Evolutionary conservation across 1,140 invertebrate species (phyloP), one percentile per base, ranked within the genome.

Genomic region (Diachasmimorpha longicaudata): DNA sequence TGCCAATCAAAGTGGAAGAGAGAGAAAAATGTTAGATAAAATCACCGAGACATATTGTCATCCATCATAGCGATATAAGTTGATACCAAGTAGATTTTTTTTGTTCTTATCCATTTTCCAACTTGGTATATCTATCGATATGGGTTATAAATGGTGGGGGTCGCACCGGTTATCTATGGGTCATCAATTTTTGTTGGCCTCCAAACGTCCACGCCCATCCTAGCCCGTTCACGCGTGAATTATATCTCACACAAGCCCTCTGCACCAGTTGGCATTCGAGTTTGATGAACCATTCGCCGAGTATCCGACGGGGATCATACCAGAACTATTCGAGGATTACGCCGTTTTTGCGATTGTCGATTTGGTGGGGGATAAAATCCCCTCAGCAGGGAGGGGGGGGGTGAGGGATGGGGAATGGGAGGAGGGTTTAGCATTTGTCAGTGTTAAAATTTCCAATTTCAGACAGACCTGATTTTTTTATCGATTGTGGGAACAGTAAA

Each of bases 231-330:
- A 63, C 58, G 58, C 58, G 58, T 63, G 48, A 68, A 46, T 44
- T 68, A 69, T 68, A 39, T 55, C 68, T 46, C 46, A 68, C 42
- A 23, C 63, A 42, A 42, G 63, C 37, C 36, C 25, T 37, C 19
- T 31, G 25, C 48, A 55, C 52, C 44, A 16, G 52, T 63, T 39
- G 76, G 72, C 66, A 77, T 77, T 74, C 31, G 68, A 77, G 76
- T 79, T 79, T 58, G 68, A 77, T 77, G 75, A 77, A 79, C 75
- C 76, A 14, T 63, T 63, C 19, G 19, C 21, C 1, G 19, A 63
- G 58, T 19, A 63, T 63, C 58, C 39, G 39, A 42, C 31, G 39
- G 9, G 39, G 39, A 42, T 42, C 39, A 42, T 13, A 6, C 31
- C 31, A 31, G 39, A 42, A 42, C 39, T 42, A 63, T 63, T 25